Evolutionary conservation across 2,888 invertebrate species (phyloP), one percentile per base, ranked within the genome.

Genomic region (Dichetophora obliterata): DNA sequence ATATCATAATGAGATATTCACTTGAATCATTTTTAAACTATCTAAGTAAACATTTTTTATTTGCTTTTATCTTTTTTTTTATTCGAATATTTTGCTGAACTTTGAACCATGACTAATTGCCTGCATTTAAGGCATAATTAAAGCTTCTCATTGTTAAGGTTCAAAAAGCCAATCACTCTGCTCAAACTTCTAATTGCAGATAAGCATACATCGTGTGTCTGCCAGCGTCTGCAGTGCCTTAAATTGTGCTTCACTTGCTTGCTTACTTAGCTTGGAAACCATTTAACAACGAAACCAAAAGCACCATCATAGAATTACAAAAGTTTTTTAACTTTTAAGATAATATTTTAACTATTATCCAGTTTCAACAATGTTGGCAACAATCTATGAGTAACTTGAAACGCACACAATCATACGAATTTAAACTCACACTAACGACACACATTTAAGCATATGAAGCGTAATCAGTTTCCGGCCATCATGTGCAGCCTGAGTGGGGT

Each of bases 141-240:
- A 43, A 14, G 43, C 11, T 43, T 43, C 43, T 43, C 43, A 43
- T 43, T 43, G 24, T 59, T 59, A 27, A 16, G 27, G 59, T 27
- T 59, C 59, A 59, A 59, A 59, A 59, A 59, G 59, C 27, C 59
- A 59, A 59, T 27, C 24, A 27, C 27, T 59, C 27, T 59, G 59
- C 59, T 59, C 27, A 59, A 59, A 24, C 59, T 27, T 22, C 27
- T 59, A 59, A 59, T 59, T 59, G 59, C 24, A 59, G 59, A 59
- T 59, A 59, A 59, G 27, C 24, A 59, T 59, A 27, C 24, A 59
- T 59, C 24, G 24, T 59, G 24, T 59, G 57, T 24, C 22, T 57
- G 22, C 22, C 27, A 27, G 59, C 24, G 5, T 24, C 59, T 27
- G 16, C 24, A 59, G 27, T 16, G 59, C 59, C 59, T 19, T 22